Percentiles rank a stretch among this genome's conserved stretches.
Conservation (phyloP, 2,888 invertebrate species). For the Sarcophaga carnaria region DNA sequence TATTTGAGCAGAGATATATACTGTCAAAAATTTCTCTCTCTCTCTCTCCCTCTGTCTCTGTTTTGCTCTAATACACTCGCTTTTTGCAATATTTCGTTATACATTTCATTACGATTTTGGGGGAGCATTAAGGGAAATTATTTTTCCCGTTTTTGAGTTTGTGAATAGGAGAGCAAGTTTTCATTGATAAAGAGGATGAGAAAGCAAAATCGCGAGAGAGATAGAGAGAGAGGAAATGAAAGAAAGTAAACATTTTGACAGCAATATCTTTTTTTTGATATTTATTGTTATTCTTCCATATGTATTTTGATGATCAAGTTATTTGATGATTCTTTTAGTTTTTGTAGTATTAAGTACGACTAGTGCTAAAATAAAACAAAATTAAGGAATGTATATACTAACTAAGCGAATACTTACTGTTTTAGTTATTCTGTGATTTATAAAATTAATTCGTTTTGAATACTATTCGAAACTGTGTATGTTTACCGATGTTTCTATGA, state of each 20-base stretch:
- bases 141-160: conserved; percentile 45
- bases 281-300: conserved; percentile 7
- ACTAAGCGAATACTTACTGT: too few species aligned
- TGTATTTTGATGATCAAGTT: not conserved
- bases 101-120: conserved; percentile 20
- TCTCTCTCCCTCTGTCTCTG: not conserved
- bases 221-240: conserved; percentile 7
- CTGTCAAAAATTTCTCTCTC: conserved; percentile 46
- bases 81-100: not conserved
- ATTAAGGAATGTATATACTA: not conserved
- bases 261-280: conserved; percentile 24
- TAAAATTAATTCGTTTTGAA: too few species aligned
- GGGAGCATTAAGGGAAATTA: conserved; percentile 49
- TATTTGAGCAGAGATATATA: conserved; percentile 69
- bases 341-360: not conserved
- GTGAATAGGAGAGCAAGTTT: conserved; percentile 20
- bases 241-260: conserved; percentile 60
- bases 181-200: conserved; percentile 6
- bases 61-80: conserved; percentile 10
- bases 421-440: too few species aligned
- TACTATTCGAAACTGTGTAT: too few species aligned
- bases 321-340: not conserved
- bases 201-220: conserved; percentile 5
- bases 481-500: too few species aligned
- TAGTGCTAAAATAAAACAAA: not conserved